Evolutionary conservation across 2,113 vertebrate species (phyloP).

Genomic region (Crotophaga sulcirostris): DNA sequence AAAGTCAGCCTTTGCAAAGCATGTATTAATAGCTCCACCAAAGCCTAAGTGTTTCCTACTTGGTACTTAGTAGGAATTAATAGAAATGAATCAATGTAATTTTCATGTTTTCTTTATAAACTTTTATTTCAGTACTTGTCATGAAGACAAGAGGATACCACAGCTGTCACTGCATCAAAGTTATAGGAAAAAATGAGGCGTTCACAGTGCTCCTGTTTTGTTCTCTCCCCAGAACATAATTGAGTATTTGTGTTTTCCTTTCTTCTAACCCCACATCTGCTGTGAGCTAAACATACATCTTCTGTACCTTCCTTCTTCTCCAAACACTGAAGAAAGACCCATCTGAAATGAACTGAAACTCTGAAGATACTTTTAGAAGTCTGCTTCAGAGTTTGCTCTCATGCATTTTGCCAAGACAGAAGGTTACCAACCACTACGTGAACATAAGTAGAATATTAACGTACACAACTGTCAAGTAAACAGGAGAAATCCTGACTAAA

Average conservation of each 20-base stretch:
- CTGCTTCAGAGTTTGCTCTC: neutral
- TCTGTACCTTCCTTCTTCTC: neutral
- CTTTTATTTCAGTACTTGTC: neutral
- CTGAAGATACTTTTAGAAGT: conserved; percentile 4
- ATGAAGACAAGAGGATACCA: neutral
- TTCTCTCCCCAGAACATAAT: neutral
- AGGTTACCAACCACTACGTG: neutral
- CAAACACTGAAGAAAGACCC: neutral
- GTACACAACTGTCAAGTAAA: neutral
- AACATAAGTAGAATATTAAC: neutral
- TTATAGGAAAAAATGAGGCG: neutral
- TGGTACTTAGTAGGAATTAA: neutral
- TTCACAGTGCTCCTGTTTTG: neutral
- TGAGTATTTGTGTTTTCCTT: neutral
- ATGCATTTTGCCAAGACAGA: neutral
- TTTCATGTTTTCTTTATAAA: neutral
- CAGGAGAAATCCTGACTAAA: neutral
- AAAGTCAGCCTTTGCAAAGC: neutral
- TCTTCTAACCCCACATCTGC: neutral
- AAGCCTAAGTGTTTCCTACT: neutral
- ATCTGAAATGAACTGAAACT: conserved; percentile 9
- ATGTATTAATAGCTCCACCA: neutral
- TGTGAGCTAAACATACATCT: neutral
- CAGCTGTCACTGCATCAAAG: neutral
- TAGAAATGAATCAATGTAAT: neutral